A percentile compares a stretch with the other conserved stretches of the same genome.
phyloP scores from a whole-genome alignment of 2,888 invertebrate species.

The Eristalinus aeneus region DNA sequence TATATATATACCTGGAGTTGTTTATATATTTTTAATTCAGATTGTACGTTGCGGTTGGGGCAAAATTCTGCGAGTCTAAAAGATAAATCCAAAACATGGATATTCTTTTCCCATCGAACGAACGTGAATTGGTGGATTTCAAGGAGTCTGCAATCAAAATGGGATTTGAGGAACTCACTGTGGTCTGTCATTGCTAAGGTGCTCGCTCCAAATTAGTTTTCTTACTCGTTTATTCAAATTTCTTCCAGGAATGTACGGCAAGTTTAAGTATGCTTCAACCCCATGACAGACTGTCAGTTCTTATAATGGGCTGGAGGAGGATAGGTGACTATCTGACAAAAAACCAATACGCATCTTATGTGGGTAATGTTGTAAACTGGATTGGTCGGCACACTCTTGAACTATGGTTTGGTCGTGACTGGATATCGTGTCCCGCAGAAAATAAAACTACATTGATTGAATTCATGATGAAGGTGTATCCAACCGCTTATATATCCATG shows the following conservation, averaged over 20 bases:
- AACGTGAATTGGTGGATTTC: slow-evolving; percentile 26
- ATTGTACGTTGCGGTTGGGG: too few relatives aligned
- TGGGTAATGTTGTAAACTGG: slow-evolving; percentile 37
- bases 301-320: slow-evolving; percentile 50
- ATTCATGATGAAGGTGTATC: slow-evolving; percentile 63
- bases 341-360: slow-evolving; percentile 17
- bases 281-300: slow-evolving; percentile 32
- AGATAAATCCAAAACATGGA: slow-evolving; percentile 28
- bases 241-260: slow-evolving; percentile 40
- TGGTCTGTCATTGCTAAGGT: slow-evolving; percentile 71
- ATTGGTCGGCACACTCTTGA: slow-evolving; percentile 43
- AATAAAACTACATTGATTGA: slow-evolving; percentile 49
- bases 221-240: not conserved
- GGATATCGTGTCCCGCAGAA: slow-evolving; percentile 43
- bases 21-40: not conserved
- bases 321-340: slow-evolving; percentile 45
- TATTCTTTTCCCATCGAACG: slow-evolving; percentile 36
- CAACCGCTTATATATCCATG: slow-evolving; percentile 47
- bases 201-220: not conserved
- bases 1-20: too few relatives aligned
- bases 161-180: slow-evolving; percentile 76
- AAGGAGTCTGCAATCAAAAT: slow-evolving; percentile 72
- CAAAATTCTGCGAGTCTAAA: too few relatives aligned
- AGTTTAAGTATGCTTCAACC: slow-evolving; percentile 30
- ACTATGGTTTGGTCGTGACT: slow-evolving; percentile 62